Percentiles rank a stretch among this genome's conserved stretches.
Evolutionary conservation across 2,113 vertebrate species (phyloP).

Genomic region (Heliornis fulica): DNA sequence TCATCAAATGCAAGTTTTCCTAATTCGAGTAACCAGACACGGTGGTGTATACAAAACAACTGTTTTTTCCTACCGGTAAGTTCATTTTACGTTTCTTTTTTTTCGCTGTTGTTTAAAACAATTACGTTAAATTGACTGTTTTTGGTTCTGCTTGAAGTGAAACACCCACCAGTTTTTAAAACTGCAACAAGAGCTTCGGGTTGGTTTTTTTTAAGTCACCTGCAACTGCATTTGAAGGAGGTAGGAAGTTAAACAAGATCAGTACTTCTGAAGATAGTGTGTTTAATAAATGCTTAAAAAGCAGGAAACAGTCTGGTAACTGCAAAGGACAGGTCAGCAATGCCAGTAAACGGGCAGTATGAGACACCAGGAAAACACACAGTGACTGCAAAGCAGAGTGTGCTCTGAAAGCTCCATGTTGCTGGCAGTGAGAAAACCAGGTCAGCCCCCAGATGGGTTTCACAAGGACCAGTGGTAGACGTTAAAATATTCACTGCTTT

Average conservation of each 20-base stretch:
- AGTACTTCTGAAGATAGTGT: not conserved
- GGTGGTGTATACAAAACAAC: conserved; percentile 79
- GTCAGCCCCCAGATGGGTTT: not conserved
- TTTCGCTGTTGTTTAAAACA: not conserved
- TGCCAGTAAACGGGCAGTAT: fast-evolving
- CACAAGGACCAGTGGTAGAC: not conserved
- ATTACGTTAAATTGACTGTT: not conserved
- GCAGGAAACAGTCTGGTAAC: not conserved
- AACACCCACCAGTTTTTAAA: not conserved
- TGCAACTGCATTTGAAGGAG: not conserved
- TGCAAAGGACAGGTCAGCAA: not conserved
- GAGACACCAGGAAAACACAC: not conserved
- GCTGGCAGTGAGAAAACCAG: not conserved
- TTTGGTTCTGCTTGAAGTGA: not conserved
- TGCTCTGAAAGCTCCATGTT: not conserved
- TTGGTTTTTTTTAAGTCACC: not conserved
- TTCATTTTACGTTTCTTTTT: not conserved
- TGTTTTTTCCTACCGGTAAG: conserved; percentile 96
- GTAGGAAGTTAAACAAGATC: not conserved
- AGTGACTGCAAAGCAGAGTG: not conserved
- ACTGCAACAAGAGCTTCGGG: not conserved
- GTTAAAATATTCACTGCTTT: not conserved
- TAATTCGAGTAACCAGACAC: conserved; percentile 71
- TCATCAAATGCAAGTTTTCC: conserved; percentile 82
- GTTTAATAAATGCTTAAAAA: not conserved